Conservation (phyloP, 1,140 invertebrate species). For the Ectropis grisescens region DNA sequence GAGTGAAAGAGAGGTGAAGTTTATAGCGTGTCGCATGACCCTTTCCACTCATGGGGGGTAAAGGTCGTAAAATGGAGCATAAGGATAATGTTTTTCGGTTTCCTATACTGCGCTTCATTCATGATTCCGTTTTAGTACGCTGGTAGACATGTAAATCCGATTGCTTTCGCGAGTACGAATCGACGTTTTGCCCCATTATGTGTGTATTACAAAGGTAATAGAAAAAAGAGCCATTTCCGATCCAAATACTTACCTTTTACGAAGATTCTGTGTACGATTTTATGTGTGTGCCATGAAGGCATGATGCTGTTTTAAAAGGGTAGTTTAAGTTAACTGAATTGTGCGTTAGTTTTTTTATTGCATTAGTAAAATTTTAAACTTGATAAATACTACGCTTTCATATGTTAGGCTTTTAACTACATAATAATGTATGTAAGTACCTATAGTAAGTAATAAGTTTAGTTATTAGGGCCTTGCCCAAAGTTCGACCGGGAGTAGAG, state of each 20-base stretch:
- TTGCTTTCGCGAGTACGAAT: slow-evolving; percentile 48
- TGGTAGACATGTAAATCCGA: slow-evolving; percentile 66
- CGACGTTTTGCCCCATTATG: slow-evolving; percentile 40
- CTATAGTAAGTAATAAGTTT: too few relatives aligned
- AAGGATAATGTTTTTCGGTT: slow-evolving; percentile 69
- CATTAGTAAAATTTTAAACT: too few relatives aligned
- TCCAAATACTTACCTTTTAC: slow-evolving; percentile 5
- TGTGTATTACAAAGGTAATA: slow-evolving; percentile 56
- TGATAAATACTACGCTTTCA: too few relatives aligned
- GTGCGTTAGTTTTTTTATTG: too few relatives aligned
- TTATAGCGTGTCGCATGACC: slow-evolving; percentile 61
- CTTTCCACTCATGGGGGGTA: slow-evolving; percentile 63
- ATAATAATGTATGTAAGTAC: too few relatives aligned
- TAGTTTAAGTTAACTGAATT: too few relatives aligned
- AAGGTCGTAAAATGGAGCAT: slow-evolving; percentile 69
- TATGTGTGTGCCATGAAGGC: too few relatives aligned
- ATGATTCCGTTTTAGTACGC: slow-evolving; percentile 66
- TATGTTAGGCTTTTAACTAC: too few relatives aligned
- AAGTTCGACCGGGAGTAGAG: too few relatives aligned
- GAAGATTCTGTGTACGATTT: slow-evolving; percentile 1
- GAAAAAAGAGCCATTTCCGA: slow-evolving; percentile 22
- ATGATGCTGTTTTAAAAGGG: too few relatives aligned
- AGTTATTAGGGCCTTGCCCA: too few relatives aligned
- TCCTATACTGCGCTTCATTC: slow-evolving; percentile 67
- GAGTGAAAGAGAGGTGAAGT: slow-evolving; percentile 40